Base-by-base conservation (phyloP, 2,113 vertebrate species). In the Agelaius tricolor region DNA sequence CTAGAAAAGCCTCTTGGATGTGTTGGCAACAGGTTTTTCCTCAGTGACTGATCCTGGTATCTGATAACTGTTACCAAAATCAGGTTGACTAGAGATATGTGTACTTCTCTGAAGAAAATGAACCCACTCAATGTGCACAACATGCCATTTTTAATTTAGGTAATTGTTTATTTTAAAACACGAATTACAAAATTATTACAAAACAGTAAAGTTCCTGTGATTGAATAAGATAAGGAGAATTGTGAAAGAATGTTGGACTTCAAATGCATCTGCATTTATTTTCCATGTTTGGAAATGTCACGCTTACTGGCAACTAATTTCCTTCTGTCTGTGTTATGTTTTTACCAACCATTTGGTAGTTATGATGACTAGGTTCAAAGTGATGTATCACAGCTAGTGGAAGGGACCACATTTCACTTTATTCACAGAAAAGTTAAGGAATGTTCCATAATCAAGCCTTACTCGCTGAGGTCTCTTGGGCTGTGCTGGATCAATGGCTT, bases 231-330 rank as follows among this genome's bases (percentile, higher is more conserved):
- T 52, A 27, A 41, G 8, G 10, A 78, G 15, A 35, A 10, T 33
- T 71, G 28, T 49, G 31, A 52, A 71, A 46, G 23, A 72, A 35
- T 52, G 3, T 35, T 9, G 3, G 37, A 31, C 55, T 76, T 43
- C 11, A 24, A 31, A 63, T 52, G 30, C 31, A 35, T 33, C 51
- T 73, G 21, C 5, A 11, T 66, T 89, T 73, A 13, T 58, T 62
- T n/a, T 35, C 51, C 11, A 1, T 54, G 28, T 28, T 79, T 83
- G 49, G 39, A 68, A 82, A 72, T 47, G 31, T 35, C 54, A 52
- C 0, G 0, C 49, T 54, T 66, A 67, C 9, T 43, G 43, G 35
- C 47, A 72, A 7, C 26, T 75, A 1, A 9, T 92, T 89, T 73
- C 30, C 37, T 66, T 4, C 0, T 15, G 5, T 57, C 55, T 61